These are phyloP conservation scores for Saiga tatarica DNA, from an alignment of 2,113 vertebrate species.

Conservation along the genomic window DNA sequence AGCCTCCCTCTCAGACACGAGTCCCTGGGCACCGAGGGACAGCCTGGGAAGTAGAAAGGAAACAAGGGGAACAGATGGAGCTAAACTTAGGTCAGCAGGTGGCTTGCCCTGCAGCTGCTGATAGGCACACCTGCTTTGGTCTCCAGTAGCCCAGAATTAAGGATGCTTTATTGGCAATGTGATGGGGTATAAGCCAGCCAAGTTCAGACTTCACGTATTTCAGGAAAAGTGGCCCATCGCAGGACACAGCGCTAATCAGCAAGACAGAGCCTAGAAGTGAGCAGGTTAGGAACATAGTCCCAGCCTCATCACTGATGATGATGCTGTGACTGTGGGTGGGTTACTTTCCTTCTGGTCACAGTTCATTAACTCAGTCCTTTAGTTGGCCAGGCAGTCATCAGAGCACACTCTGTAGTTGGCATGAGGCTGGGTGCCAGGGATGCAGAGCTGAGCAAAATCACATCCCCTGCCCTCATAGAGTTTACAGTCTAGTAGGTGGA, in stretches of 20 bases:
- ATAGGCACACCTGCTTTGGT: not conserved
- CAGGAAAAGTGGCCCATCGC: not conserved
- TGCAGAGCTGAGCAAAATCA: not conserved
- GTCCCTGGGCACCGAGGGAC: not conserved
- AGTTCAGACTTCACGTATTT: not conserved
- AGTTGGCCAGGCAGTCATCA: not conserved
- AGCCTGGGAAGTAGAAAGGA: not conserved
- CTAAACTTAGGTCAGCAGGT: not conserved
- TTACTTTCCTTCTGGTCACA: not conserved
- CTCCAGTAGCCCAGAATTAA: not conserved
- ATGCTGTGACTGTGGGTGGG: not conserved
- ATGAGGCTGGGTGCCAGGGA: too few species aligned
- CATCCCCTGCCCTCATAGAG: accelerated
- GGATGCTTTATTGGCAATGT: not conserved
- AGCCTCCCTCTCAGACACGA: not conserved
- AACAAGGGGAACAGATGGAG: not conserved
- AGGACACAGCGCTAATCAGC: not conserved
- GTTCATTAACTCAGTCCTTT: not conserved
- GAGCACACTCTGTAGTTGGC: not conserved
- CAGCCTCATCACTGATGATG: not conserved
- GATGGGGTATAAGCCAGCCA: not conserved
- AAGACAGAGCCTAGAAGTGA: not conserved
- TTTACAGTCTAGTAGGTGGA: not conserved
- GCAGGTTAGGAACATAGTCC: not conserved
- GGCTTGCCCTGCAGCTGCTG: not conserved